These are phyloP conservation scores for Pristionchus arcanus DNA, from an alignment of 2,888 invertebrate species.

Conservation along the genomic window DNA sequence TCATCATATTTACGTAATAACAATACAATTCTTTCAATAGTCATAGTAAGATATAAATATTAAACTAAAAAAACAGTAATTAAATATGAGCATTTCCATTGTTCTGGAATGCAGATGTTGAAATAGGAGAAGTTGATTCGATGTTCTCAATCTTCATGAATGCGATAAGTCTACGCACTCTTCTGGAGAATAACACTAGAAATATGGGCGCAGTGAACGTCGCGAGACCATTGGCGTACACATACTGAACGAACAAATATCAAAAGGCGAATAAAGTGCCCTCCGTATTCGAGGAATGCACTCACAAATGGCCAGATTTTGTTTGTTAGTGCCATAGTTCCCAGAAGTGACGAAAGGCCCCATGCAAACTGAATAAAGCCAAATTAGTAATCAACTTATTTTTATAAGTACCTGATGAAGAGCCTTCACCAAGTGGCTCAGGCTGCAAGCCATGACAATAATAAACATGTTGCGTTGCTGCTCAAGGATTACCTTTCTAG, in stretches of 20 bases:
- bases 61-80: too few relatives aligned
- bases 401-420: background rate
- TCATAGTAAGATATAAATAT: too few relatives aligned
- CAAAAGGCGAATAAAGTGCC: background rate
- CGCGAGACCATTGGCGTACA: background rate
- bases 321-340: background rate
- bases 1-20: too few relatives aligned
- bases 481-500: background rate
- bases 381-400: background rate
- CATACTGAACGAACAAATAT: background rate
- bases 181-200: background rate
- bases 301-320: background rate
- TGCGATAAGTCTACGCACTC: background rate
- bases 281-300: too few relatives aligned
- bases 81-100: background rate
- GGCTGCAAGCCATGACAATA: background rate
- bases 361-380: background rate
- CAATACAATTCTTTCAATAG: too few relatives aligned
- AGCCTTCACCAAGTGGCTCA: background rate
- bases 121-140: background rate
- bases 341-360: background rate
- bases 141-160: background rate
- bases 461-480: constrained; percentile 4
- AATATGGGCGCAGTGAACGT: background rate
- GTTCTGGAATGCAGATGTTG: background rate